Conservation (phyloP, 2,113 vertebrate species). For the Alosa alosa region DNA sequence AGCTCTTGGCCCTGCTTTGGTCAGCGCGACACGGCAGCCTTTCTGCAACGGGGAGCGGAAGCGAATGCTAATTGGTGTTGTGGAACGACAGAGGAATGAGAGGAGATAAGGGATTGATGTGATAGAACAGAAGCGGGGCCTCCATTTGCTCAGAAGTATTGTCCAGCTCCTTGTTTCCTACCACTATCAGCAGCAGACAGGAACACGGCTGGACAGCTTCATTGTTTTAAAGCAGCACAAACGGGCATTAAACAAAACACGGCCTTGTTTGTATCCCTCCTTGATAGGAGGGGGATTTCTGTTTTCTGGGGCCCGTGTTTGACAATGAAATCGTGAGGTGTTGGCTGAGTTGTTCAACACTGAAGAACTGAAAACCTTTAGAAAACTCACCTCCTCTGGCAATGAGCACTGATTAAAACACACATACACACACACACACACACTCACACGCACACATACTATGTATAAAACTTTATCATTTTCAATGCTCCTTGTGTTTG, state of each 20-base stretch:
- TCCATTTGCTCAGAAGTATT: conserved; percentile 47
- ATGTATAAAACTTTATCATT: conserved; percentile 6
- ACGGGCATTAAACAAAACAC: conserved; percentile 16
- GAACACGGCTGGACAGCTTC: conserved; percentile 33
- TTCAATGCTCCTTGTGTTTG: conserved; percentile 64
- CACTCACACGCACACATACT: neutral
- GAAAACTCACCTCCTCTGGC: neutral
- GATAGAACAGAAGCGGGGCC: conserved; percentile 53
- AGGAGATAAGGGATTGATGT: conserved; percentile 56
- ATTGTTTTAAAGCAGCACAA: conserved; percentile 40
- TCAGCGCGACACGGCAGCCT: conserved; percentile 46
- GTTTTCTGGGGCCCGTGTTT: neutral
- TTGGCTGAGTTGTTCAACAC: conserved; percentile 16
- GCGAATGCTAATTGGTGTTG: conserved; percentile 57
- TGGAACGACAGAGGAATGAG: conserved; percentile 48
- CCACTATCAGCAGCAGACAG: conserved; percentile 53
- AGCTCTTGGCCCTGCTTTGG: conserved; percentile 45
- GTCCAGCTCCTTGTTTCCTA: conserved; percentile 51
- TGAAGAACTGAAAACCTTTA: neutral
- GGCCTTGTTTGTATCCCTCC: conserved; percentile 32
- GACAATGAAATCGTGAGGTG: conserved; percentile 10
- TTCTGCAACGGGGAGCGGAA: conserved; percentile 52
- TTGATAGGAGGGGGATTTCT: conserved; percentile 15
- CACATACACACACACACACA: neutral
- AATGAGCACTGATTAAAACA: neutral